These are phyloP conservation scores for Arctia plantaginis DNA, from an alignment of 2,888 invertebrate genomes.

Conservation along the genomic window DNA sequence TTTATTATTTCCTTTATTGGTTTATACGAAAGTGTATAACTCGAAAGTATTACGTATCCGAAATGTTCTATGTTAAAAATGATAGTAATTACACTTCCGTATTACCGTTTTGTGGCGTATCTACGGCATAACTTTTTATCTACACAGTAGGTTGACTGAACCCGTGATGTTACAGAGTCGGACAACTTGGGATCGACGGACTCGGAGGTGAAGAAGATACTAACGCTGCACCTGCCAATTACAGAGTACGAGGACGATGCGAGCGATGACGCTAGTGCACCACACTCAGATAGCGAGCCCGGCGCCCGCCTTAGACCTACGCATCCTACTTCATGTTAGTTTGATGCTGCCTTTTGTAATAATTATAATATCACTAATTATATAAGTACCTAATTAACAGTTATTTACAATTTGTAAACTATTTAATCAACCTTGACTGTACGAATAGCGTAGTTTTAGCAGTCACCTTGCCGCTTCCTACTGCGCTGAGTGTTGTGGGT, in stretches of 20 bases:
- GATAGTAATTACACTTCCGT: constrained; percentile 23
- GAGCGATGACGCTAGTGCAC: constrained; percentile 87
- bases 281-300: constrained; percentile 84
- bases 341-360: background rate
- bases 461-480: too few species aligned
- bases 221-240: constrained; percentile 96
- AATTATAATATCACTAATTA: too few species aligned
- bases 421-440: too few species aligned
- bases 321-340: constrained; percentile 78
- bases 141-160: constrained; percentile 17
- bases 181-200: constrained; percentile 98
- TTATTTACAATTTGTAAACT: background rate
- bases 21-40: constrained; percentile 28
- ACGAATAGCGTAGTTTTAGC: too few species aligned
- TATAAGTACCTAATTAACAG: background rate
- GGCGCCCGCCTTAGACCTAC: constrained; percentile 73
- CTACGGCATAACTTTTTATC: constrained; percentile 33
- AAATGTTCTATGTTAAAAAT: background rate
- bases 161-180: constrained; percentile 89
- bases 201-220: constrained; percentile 97
- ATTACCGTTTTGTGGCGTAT: constrained; percentile 33
- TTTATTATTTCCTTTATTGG: background rate
- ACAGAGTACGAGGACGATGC: constrained; percentile 97
- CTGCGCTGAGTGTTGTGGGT: too few species aligned
- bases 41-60: background rate